phyloP scores from a whole-genome alignment of 92 coral and sea anemone species.

The Epizoanthus scotinus region DNA sequence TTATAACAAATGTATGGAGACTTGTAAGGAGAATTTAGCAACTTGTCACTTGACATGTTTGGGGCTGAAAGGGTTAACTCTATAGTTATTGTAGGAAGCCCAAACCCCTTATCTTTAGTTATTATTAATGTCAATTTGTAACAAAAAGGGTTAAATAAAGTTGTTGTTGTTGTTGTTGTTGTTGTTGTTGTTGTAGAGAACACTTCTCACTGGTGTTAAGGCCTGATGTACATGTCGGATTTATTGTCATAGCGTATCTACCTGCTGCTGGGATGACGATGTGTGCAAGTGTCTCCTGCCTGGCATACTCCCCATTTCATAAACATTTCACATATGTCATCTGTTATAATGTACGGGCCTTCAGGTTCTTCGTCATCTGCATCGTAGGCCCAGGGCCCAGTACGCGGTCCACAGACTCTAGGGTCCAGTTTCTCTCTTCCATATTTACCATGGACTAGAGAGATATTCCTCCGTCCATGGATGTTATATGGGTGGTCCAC shows the following conservation, averaged over 20 bases:
- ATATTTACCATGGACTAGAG: constrained; percentile 22
- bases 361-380: background rate
- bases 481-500: background rate
- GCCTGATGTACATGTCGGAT: no score
- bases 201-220: no score
- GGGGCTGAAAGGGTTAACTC: no score
- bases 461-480: constrained; percentile 21
- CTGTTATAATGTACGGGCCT: constrained; percentile 19
- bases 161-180: no score
- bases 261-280: constrained; percentile 65
- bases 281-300: constrained; percentile 49
- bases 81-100: no score
- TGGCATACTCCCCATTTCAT: constrained; percentile 66
- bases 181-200: no score
- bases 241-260: constrained; percentile 31
- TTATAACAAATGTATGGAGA: no score
- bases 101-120: no score
- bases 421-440: background rate
- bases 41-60: no score
- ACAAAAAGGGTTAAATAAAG: no score
- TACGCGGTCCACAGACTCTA: background rate
- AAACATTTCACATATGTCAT: constrained; percentile 58
- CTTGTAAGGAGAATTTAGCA: no score
- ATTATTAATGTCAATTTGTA: no score
- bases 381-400: constrained; percentile 36